phyloP scores from a whole-genome alignment of 2,113 vertebrate genomes.

The Anoplopoma fimbria region DNA sequence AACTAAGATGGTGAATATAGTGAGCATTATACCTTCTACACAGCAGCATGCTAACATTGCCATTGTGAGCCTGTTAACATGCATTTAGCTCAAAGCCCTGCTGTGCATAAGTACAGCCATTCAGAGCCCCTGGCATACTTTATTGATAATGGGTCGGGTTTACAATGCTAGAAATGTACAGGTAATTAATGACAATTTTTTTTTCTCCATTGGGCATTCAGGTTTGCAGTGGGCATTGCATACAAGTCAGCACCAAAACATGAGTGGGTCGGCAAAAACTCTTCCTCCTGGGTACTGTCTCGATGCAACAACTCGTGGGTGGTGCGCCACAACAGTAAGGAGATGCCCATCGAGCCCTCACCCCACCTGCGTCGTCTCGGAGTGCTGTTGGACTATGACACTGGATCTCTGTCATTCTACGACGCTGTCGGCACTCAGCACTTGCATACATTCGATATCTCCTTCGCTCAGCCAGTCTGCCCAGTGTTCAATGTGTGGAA shows the following conservation, averaged over 20 bases:
- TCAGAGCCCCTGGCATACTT: not conserved
- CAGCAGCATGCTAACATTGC: not conserved
- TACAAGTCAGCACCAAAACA: constrained; percentile 97
- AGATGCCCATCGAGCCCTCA: constrained; percentile 91
- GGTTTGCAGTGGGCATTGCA: constrained; percentile 97
- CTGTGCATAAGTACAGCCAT: not conserved
- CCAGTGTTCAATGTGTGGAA: constrained; percentile 99
- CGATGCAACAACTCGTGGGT: constrained; percentile 97
- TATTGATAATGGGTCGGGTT: not conserved
- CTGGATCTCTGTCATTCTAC: constrained; percentile 93
- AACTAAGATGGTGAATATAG: not conserved
- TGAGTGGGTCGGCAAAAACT: constrained; percentile 97
- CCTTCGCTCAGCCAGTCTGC: constrained; percentile 94
- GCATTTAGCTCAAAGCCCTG: not conserved
- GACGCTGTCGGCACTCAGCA: constrained; percentile 95
- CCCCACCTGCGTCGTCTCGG: constrained; percentile 94
- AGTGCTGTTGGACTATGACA: constrained; percentile 96
- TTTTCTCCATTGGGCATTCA: constrained; percentile 67
- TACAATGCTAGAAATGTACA: not conserved
- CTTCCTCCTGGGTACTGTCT: constrained; percentile 95
- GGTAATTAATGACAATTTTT: not conserved
- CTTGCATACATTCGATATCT: constrained; percentile 94
- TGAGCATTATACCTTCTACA: not conserved
- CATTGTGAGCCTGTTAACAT: not conserved
- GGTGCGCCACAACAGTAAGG: constrained; percentile 95